Conservation (phyloP, 2,797 vertebrate genomes). For the Pelochelys cantorii region DNA sequence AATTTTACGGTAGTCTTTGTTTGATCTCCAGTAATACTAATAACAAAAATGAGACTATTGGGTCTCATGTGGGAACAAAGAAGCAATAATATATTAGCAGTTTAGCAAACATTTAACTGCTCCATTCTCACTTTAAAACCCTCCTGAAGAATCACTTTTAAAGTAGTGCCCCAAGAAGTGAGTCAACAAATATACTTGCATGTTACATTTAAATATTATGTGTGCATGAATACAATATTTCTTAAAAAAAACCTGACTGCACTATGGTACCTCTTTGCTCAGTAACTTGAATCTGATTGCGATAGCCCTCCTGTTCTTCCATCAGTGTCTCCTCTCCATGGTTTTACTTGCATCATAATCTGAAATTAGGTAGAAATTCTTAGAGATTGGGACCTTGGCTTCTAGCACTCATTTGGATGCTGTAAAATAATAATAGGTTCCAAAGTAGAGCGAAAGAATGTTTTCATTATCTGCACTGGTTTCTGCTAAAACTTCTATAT, state of each 20-base stretch:
- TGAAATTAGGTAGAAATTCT: not conserved
- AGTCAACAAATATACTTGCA: not conserved
- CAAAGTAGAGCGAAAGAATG: not conserved
- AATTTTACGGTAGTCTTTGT: not conserved
- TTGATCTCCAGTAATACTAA: not conserved
- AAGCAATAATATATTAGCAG: not conserved
- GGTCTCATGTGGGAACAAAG: not conserved
- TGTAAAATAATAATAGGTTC: not conserved
- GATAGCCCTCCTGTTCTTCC: not conserved
- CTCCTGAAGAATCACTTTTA: not conserved
- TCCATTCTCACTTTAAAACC: not conserved
- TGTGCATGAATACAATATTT: not conserved
- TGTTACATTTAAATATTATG: not conserved
- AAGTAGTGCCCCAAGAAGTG: not conserved
- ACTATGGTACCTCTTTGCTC: not conserved
- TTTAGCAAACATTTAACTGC: not conserved
- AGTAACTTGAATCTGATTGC: not conserved
- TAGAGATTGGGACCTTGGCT: not conserved
- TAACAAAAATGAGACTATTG: not conserved
- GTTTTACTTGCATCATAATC: not conserved
- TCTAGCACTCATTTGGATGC: not conserved
- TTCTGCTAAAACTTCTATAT: slow-evolving; percentile 37
- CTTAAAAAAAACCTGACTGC: not conserved
- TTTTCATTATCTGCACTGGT: not conserved
- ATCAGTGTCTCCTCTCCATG: not conserved